Evolutionary conservation across 2,888 invertebrate species (phyloP), one percentile per base, ranked within the genome.

Genomic region (Polydesmus complanatus): DNA sequence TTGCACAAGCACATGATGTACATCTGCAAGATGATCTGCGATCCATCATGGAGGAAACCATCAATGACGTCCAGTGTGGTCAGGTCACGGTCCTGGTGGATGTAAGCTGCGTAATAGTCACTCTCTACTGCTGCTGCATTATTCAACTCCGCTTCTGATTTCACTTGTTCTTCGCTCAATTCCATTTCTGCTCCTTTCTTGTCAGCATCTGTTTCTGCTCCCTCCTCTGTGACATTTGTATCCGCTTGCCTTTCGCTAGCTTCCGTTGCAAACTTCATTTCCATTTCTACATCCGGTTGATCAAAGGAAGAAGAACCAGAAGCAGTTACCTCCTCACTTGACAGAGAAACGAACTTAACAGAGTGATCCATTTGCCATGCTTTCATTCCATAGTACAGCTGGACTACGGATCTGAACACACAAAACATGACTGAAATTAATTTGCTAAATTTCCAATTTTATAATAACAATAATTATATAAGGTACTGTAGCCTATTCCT

Each of bases 1-100:
- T 66, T 49, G 14, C 37, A 37, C 37, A 14, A 8, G 14, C 8
- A 8, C 14, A 71, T 61, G 27, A 71, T 68, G 62, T 70, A 71
- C 14, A 70, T 62, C 64, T 72, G 72, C 18, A 72, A 65, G 11
- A 70, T 63, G n/a, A 70, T 65, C 62, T 71, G 71, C 14, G 70
- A 69, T 1, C 69, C 68, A 55, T 70, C 71, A 63, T 71, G 69
- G n/a, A 69, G 65, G 62, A 72, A 69, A 55, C 67, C 66, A 61
- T 70, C 68, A 58, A 72, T 63, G 58, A 72, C 64, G 14, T 68
- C 68, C 25, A 72, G 64, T 52, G 69, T 64, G 8, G 71, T 68
- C 3, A 68, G 65, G 60, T 72, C 71, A 51, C 69, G 64, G 62
- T 68, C 68, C 57, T 68, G 68, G n/a, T 66, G 61, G 18, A 69